A percentile compares a stretch with the other conserved stretches of the same genome.
Conservation (phyloP, 2,888 invertebrate genomes). For the Leptarthrus brevirostris region DNA sequence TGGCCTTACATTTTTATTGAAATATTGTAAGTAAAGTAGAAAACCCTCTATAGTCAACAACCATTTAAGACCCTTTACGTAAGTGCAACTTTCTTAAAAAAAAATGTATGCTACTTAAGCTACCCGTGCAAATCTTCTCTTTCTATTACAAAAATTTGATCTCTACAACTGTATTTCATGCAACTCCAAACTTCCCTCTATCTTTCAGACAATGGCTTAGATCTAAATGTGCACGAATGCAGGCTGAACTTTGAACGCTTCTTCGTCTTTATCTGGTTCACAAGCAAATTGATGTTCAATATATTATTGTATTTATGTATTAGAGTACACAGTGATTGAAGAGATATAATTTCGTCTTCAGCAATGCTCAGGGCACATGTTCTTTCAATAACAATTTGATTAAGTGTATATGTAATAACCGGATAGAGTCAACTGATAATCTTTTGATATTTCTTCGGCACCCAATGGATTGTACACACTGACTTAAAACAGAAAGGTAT, state of each 20-base stretch:
- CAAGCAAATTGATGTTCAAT: constrained; percentile 81
- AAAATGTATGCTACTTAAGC: constrained; percentile 91
- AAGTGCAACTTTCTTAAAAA: constrained; percentile 93
- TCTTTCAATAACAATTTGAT: constrained; percentile 83
- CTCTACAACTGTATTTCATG: constrained; percentile 82
- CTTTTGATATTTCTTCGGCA: constrained; percentile 92
- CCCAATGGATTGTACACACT: constrained; percentile 94
- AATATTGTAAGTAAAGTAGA: no score
- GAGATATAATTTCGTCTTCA: constrained; percentile 81
- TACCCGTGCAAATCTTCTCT: constrained; percentile 86
- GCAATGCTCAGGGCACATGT: constrained; percentile 83
- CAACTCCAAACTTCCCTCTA: constrained; percentile 89
- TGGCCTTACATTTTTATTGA: no score
- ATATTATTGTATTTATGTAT: constrained; percentile 87
- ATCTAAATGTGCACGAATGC: constrained; percentile 87
- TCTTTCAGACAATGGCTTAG: constrained; percentile 76
- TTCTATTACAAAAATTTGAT: constrained; percentile 89
- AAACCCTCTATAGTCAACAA: no score
- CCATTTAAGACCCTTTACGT: constrained; percentile 75
- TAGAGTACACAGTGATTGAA: constrained; percentile 84
- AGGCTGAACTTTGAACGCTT: constrained; percentile 91
- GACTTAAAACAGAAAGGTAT: constrained; percentile 85
- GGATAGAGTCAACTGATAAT: constrained; percentile 84
- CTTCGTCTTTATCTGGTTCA: constrained; percentile 85
- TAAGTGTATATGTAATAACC: constrained; percentile 88